Conservation (phyloP, 1,140 invertebrate species). For the Dufourea novaeangliae region DNA sequence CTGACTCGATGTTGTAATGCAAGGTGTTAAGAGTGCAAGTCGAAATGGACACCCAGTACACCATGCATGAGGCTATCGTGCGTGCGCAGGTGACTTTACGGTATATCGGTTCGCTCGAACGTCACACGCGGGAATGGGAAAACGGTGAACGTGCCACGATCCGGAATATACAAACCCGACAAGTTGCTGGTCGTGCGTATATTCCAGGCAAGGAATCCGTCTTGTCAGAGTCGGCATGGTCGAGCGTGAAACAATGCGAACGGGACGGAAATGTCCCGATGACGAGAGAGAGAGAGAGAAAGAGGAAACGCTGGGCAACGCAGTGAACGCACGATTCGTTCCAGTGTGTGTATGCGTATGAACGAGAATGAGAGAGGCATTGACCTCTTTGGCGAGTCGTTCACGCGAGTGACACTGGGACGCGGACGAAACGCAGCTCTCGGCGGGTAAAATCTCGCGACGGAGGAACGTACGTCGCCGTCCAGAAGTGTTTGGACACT, state of each 20-base stretch:
- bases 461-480: too few relatives aligned
- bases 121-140: not conserved
- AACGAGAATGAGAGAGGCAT: constrained; percentile 70
- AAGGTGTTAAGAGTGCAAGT: not conserved
- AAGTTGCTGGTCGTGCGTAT: not conserved
- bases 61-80: not conserved
- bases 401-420: constrained; percentile 29
- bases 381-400: constrained; percentile 70
- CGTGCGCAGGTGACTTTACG: constrained; percentile 16
- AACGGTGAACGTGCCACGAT: not conserved
- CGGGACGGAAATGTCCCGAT: not conserved
- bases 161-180: constrained; percentile 1
- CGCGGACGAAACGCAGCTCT: constrained; percentile 16
- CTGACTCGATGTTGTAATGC: too few relatives aligned
- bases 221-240: not conserved
- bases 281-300: not conserved
- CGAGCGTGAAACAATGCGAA: not conserved
- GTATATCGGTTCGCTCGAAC: constrained; percentile 17
- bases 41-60: constrained; percentile 16
- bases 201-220: constrained; percentile 2
- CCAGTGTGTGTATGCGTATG: constrained; percentile 55
- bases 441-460: not conserved
- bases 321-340: constrained; percentile 6
- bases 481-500: too few relatives aligned
- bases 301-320: constrained; percentile 22